Evolutionary conservation across 2,888 invertebrate genomes (phyloP).

Genomic region (Timema podura): DNA sequence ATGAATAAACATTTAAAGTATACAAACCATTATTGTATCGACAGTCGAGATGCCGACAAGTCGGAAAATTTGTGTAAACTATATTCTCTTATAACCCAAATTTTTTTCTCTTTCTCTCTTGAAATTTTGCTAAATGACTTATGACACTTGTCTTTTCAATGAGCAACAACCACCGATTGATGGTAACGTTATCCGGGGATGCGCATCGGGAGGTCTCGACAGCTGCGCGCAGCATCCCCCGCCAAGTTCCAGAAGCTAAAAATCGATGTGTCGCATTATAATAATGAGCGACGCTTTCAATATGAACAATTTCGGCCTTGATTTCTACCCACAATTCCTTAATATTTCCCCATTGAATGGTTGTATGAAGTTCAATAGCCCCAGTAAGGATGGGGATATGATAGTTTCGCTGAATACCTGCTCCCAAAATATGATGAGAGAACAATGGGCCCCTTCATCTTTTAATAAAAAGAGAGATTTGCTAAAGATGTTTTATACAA

Average conservation of each 20-base stretch:
- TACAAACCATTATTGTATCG: too few species aligned
- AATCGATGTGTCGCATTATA: conserved; percentile 26
- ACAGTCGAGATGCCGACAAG: too few species aligned
- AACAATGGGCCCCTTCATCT: conserved; percentile 17
- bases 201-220: conserved; percentile 23
- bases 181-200: conserved; percentile 14
- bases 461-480: not conserved
- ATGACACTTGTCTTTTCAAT: conserved; percentile 1
- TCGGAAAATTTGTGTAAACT: too few species aligned
- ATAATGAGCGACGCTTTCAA: conserved; percentile 25
- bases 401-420: conserved; percentile 10
- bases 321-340: conserved; percentile 15
- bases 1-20: too few species aligned
- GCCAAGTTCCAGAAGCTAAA: conserved; percentile 14
- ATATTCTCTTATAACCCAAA: too few species aligned
- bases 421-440: conserved; percentile 19
- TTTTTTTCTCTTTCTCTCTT: too few species aligned
- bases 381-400: not conserved
- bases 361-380: conserved; percentile 15
- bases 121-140: not conserved
- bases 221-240: conserved; percentile 25
- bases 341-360: too few species aligned
- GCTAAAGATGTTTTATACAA: too few species aligned
- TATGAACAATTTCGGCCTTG: conserved; percentile 23
- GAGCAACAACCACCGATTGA: conserved; percentile 23